Evolutionary conservation across 2,888 invertebrate genomes (phyloP), one percentile per base, ranked within the genome.

Genomic region (Machimus rusticus): DNA sequence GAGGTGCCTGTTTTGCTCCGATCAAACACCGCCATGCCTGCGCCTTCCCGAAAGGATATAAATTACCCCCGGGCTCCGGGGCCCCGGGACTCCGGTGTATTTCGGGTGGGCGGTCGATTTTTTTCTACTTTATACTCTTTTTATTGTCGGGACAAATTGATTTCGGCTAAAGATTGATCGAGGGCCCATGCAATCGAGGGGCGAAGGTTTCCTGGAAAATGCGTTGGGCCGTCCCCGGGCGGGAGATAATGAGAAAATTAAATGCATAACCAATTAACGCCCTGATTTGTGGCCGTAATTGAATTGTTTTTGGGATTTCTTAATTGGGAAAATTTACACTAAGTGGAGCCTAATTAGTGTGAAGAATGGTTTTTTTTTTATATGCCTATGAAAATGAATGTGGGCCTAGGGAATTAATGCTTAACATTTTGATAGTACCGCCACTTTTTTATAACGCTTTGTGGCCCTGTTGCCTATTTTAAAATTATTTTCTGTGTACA

Each of bases 61-160:
- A 79, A 79, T 79, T 51, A 79, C 31, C 31, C 51, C 23, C 66
- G 66, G 66, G 23, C 66, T 66, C 28, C 12, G 23, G 12, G 9
- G 28, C 28, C 5, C 34, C 34, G 34, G 34, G 34, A 6, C 34
- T 34, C 34, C 28, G 23, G 28, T 16, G n/a, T 46, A 46, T 51
- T 79, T 79, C 79, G 51, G 79, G 79, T 79, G 51, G 79, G 79
- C 79, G 79, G 37, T 51, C 51, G 51, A 79, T 23, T 66, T 23
- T 66, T 66, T 66, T 66, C 8, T 66, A 12, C 66, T 23, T 8
- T 46, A 46, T 46, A 46, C n/a, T 51, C n/a, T 51, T 51, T 51
- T 79, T 79, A 79, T 51, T 79, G 51, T 55, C 51, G 34, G 31
- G 79, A 79, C 79, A 51, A 79, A 79, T 79, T 79, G 79, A 79